Conservation (phyloP, 2,888 invertebrate species). For the Mythimna albipuncta region DNA sequence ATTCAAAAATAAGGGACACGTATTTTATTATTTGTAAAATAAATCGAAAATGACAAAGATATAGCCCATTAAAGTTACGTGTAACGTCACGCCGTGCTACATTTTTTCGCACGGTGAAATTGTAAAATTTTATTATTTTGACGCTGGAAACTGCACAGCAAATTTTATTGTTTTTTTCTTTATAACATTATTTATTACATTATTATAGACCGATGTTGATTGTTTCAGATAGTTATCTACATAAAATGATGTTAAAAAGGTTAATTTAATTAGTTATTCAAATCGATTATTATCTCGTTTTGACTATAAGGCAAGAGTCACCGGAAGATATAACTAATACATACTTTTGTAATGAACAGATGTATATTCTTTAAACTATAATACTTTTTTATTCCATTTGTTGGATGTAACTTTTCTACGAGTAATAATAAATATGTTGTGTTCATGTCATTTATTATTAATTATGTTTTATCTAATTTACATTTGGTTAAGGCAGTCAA, state of each 20-base stretch:
- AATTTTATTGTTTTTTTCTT: too few relatives aligned
- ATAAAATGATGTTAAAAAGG: conserved; percentile 23
- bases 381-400: neutral
- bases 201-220: neutral
- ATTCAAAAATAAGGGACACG: too few relatives aligned
- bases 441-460: conserved; percentile 3
- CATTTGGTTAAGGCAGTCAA: conserved; percentile 4
- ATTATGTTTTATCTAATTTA: conserved; percentile 21
- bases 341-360: conserved; percentile 11
- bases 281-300: conserved; percentile 9
- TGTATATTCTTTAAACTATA: conserved; percentile 13
- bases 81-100: too few relatives aligned
- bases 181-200: too few relatives aligned
- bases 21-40: too few relatives aligned
- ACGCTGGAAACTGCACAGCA: too few relatives aligned
- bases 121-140: too few relatives aligned
- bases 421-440: conserved; percentile 7
- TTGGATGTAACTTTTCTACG: neutral
- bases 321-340: conserved; percentile 6
- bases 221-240: conserved; percentile 25
- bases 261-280: conserved; percentile 53
- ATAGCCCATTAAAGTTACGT: too few relatives aligned
- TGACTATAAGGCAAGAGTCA: neutral
- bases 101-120: too few relatives aligned
- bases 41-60: too few relatives aligned